Conservation (phyloP, 1,140 invertebrate species). For the Paralvinella palmiformis region DNA sequence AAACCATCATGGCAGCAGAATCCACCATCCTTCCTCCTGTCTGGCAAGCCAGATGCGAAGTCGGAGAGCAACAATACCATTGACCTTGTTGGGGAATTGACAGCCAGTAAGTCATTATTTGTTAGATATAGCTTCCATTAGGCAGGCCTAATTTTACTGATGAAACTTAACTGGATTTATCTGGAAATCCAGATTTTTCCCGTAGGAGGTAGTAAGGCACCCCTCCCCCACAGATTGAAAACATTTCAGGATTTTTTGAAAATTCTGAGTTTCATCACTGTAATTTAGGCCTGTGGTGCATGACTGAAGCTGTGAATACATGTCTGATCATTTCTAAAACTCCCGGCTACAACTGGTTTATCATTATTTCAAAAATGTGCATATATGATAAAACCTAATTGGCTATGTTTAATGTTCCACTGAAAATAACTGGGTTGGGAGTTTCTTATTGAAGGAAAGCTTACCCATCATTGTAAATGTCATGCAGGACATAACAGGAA, state of each 20-base stretch:
- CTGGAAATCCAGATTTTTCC: not conserved
- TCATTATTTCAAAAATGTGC: too few relatives aligned
- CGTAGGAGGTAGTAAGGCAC: not conserved
- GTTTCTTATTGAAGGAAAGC: too few relatives aligned
- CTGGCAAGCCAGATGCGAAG: conserved; percentile 31
- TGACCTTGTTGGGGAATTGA: conserved; percentile 41
- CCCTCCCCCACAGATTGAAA: not conserved
- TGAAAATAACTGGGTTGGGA: too few relatives aligned
- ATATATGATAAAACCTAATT: too few relatives aligned
- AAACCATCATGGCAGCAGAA: conserved; percentile 46
- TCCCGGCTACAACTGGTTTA: too few relatives aligned
- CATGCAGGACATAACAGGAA: too few relatives aligned
- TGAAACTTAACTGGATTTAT: not conserved
- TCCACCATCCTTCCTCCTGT: conserved; percentile 39
- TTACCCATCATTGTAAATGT: too few relatives aligned
- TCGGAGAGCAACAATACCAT: conserved; percentile 31
- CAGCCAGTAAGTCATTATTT: conserved; percentile 34
- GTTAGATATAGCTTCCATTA: not conserved
- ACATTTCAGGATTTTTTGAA: not conserved
- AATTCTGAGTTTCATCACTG: too few relatives aligned
- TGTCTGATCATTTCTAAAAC: too few relatives aligned
- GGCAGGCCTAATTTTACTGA: not conserved
- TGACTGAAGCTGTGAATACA: too few relatives aligned
- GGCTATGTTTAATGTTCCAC: too few relatives aligned
- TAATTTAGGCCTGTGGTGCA: too few relatives aligned